phyloP scores from a whole-genome alignment of 2,797 vertebrate genomes.

The Alca torda region DNA sequence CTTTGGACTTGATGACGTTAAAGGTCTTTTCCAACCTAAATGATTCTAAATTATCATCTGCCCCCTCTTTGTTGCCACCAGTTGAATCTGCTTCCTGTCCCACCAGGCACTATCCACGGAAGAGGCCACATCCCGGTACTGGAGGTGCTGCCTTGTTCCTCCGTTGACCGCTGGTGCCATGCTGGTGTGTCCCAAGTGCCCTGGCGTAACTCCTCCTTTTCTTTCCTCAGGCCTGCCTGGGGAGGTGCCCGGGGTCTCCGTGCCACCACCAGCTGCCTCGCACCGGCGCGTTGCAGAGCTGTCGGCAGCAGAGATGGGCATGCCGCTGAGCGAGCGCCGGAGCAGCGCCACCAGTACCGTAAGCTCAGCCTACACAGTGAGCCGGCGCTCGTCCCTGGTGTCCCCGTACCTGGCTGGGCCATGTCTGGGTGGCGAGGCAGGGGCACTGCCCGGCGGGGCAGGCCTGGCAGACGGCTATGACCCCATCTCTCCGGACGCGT shows the following conservation, averaged over 20 bases:
- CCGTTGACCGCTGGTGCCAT: background rate
- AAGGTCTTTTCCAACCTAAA: background rate
- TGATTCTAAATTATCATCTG: background rate
- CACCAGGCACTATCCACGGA: fast-evolving
- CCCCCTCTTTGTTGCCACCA: background rate
- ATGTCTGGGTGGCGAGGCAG: slow-evolving; percentile 80
- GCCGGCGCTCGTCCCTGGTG: slow-evolving; percentile 90
- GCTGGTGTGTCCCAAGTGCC: background rate
- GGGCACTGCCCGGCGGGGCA: slow-evolving; percentile 25
- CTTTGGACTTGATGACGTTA: background rate
- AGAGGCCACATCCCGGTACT: background rate
- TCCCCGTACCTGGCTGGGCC: slow-evolving; percentile 87
- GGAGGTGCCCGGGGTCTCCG: slow-evolving; percentile 78
- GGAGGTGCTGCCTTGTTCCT: background rate
- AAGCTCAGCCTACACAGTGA: slow-evolving; percentile 94
- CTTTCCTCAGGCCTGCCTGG: slow-evolving; percentile 57
- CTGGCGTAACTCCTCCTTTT: background rate
- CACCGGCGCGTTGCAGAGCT: slow-evolving; percentile 84
- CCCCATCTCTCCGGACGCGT: slow-evolving; percentile 71
- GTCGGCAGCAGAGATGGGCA: slow-evolving; percentile 76
- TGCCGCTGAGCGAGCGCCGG: slow-evolving; percentile 81
- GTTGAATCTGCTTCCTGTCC: background rate
- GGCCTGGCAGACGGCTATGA: slow-evolving; percentile 1
- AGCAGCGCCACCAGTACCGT: slow-evolving; percentile 91
- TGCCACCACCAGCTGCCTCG: slow-evolving; percentile 77